Evolutionary conservation across 2,797 vertebrate species (phyloP).

Genomic region (Phrynocephalus forsythii): DNA sequence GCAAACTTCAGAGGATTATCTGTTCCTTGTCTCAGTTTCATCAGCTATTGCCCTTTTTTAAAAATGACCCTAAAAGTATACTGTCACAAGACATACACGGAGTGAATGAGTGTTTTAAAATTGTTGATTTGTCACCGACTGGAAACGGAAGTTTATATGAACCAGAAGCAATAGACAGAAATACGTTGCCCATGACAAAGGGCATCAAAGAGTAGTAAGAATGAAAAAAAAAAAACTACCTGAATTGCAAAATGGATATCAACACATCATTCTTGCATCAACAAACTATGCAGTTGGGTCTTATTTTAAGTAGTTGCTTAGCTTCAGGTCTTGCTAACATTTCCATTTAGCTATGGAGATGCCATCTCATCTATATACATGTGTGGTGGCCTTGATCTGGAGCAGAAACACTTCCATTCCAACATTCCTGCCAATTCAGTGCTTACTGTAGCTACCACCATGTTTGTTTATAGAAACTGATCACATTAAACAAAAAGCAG

Average conservation of each 20-base stretch:
- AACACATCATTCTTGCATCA: background rate
- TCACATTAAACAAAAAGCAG: background rate
- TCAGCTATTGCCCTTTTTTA: background rate
- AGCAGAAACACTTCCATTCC: background rate
- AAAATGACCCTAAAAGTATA: background rate
- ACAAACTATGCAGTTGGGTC: background rate
- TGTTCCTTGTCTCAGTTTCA: constrained; percentile 17
- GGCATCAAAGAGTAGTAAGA: background rate
- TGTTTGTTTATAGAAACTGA: background rate
- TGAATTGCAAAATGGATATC: background rate
- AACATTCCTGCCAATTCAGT: fast-evolving
- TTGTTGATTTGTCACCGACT: constrained; percentile 25
- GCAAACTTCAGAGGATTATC: background rate
- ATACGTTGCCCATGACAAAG: background rate
- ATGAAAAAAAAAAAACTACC: background rate
- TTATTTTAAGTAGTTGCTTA: background rate
- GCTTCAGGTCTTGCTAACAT: background rate
- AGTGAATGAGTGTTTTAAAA: constrained; percentile 10
- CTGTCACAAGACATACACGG: background rate
- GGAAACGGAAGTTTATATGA: background rate
- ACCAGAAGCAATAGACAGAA: background rate
- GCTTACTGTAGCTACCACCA: background rate
- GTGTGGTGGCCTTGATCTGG: background rate
- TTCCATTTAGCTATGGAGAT: no score
- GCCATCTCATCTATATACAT: background rate